Base-by-base conservation (phyloP, 1,140 invertebrate genomes). In the Drepana arcuata region DNA sequence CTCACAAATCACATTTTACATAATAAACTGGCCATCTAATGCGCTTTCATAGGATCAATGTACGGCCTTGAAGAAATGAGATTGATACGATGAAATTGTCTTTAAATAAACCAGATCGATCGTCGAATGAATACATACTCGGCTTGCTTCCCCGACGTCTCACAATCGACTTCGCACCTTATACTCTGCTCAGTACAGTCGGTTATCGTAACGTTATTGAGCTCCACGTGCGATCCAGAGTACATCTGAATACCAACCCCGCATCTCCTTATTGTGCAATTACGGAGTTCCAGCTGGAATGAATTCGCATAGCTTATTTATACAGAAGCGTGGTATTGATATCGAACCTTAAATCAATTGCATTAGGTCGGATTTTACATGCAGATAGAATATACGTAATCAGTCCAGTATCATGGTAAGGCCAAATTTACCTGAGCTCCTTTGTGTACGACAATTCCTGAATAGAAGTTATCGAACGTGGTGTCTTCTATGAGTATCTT, bases 241-340 rank as follows among this genome's bases (percentile, higher is more conserved):
- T 69, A 78, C 71, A 81, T 74, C 32, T 81, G 73, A 14, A 81
- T 65, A 11, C 71, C 77, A 0, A 81, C 77, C 7, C 73, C 73
- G 24, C 77, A 81, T 5, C 56, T 51, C 16, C 45, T 60, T 44
- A 81, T 57, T 5, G 29, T 34, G 35, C 77, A 78, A 31, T 69
- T 69, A 3, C 53, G 41, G 7, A 81, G 24, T 16, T 70, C 64
- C 15, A 80, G 51, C 75, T 80, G 41, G 18, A 47, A 38, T 33
- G 16, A 39, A n/a, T n/a, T n/a, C n/a, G n/a, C n/a, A n/a, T n/a
- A n/a, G n/a, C n/a, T n/a, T n/a, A n/a, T n/a, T n/a, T n/a, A n/a
- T n/a, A n/a, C n/a, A n/a, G n/a, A n/a, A n/a, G n/a, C n/a, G n/a
- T n/a, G n/a, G n/a, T n/a, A n/a, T n/a, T n/a, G n/a, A n/a, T n/a